Conservation (phyloP, 2,797 vertebrate genomes). For the Chromis chromis region DNA sequence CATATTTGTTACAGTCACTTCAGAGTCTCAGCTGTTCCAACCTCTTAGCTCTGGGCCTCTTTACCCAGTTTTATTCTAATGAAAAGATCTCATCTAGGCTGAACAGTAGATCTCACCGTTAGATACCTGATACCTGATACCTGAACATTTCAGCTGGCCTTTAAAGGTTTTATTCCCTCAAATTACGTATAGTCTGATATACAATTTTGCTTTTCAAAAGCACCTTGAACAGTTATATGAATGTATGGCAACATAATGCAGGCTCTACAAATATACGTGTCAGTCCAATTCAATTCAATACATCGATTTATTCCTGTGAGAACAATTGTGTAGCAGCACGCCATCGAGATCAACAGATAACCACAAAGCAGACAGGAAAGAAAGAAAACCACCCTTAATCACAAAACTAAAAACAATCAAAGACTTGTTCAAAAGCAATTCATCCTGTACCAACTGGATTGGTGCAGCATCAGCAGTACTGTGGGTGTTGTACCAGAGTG, state of each 20-base stretch:
- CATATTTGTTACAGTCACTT: slow-evolving; percentile 35
- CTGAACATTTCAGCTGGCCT: not conserved
- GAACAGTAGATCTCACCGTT: not conserved
- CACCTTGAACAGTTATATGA: not conserved
- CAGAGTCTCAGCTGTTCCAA: slow-evolving; percentile 11
- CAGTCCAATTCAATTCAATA: not conserved
- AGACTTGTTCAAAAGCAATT: not conserved
- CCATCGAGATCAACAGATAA: not conserved
- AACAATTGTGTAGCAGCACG: not conserved
- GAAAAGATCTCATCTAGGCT: slow-evolving; percentile 15
- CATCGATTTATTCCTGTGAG: not conserved
- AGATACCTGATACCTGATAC: not conserved
- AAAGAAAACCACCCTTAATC: too few relatives aligned
- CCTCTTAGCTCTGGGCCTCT: not conserved
- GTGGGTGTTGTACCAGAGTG: too few relatives aligned
- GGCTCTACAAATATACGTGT: too few relatives aligned
- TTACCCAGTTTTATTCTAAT: slow-evolving; percentile 9
- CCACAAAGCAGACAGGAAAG: not conserved
- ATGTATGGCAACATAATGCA: not conserved
- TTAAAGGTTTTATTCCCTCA: not conserved
- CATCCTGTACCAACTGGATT: too few relatives aligned
- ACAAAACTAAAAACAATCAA: not conserved
- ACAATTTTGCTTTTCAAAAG: not conserved
- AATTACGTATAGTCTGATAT: not conserved
- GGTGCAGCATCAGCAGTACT: too few relatives aligned